Base-by-base conservation (phyloP, 2,797 vertebrate genomes). In the Botia kubotai region DNA sequence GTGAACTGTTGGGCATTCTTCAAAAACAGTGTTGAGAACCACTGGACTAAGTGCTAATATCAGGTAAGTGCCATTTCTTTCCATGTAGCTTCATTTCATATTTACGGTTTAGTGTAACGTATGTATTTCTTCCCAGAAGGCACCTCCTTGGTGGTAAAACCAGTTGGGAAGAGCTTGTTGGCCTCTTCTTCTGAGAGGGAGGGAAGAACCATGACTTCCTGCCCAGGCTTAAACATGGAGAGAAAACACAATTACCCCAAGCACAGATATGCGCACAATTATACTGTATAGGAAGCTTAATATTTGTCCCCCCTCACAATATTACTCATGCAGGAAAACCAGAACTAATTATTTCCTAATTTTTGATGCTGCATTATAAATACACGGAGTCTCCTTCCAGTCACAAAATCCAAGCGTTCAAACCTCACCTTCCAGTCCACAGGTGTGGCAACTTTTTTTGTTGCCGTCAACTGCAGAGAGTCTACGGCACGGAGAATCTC, bases 81-180 rank as follows among this genome's bases (percentile, higher is more conserved):
- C 16, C 5, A 46, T 60, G 13, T 6, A 48, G 1, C 33, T 33
- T 11, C 8, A 26, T 8, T 26, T 71, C 66, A 85, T 91, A 73
- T 94, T 0, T 94, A 95, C 71, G 97, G 94, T 0, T 94, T 92
- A 1, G 97, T 98, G 87, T 95, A 98, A 66, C 97, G 97, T 85
- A 99, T 90, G 90, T 99, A 99, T 39, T 94, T 96, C 89, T 98
- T 98, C 89, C 96, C 95, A 0, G 97, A 99, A 0, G 97, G 98
- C 71, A 98, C 80, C 17, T 97, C 95, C 91, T 96, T 96, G 0
- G 95, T 96, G 81, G 92, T 95, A 84, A 98, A 90, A 26, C 97
- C 97, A 36, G 93, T 94, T 29, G 97, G 95, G 88, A 98, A 99
- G 12, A 97, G 90, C 66, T 90, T 79, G 0, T 94, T 92, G 26